phyloP scores from a whole-genome alignment of 2,113 vertebrate genomes.

The Hippotragus niger region DNA sequence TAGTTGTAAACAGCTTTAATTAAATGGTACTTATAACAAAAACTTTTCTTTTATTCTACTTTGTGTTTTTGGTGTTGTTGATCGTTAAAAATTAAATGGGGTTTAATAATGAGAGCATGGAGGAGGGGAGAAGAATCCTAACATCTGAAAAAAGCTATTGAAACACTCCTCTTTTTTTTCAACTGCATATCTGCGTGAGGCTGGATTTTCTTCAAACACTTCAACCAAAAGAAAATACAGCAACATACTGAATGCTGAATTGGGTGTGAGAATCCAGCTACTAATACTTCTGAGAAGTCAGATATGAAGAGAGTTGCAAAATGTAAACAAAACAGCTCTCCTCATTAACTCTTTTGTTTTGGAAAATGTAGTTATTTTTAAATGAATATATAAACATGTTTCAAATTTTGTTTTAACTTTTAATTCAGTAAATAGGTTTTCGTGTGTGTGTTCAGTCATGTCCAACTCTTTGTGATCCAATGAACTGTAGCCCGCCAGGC shows the following conservation, averaged over 20 bases:
- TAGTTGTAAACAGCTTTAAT: constrained; percentile 79
- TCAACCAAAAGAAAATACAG: neutral
- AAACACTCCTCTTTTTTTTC: neutral
- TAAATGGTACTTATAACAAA: constrained; percentile 77
- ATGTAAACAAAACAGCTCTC: neutral
- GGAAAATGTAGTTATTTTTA: neutral
- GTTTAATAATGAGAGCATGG: constrained; percentile 66
- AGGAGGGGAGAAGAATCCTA: neutral
- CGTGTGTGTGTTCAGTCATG: neutral
- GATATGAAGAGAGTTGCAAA: neutral
- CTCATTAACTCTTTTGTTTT: neutral
- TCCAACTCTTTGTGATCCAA: neutral
- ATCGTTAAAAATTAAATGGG: constrained; percentile 72
- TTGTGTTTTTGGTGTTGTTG: constrained; percentile 76
- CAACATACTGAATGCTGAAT: neutral
- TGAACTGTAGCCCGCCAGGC: neutral
- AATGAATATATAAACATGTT: neutral
- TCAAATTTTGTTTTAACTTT: neutral
- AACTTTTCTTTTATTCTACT: constrained; percentile 79
- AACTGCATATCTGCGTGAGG: neutral
- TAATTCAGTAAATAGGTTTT: neutral
- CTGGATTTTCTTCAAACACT: neutral
- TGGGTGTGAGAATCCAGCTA: neutral
- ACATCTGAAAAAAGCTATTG: neutral
- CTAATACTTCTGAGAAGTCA: neutral